Conservation (phyloP, 2,888 invertebrate genomes). For the Therioaphis trifolii region DNA sequence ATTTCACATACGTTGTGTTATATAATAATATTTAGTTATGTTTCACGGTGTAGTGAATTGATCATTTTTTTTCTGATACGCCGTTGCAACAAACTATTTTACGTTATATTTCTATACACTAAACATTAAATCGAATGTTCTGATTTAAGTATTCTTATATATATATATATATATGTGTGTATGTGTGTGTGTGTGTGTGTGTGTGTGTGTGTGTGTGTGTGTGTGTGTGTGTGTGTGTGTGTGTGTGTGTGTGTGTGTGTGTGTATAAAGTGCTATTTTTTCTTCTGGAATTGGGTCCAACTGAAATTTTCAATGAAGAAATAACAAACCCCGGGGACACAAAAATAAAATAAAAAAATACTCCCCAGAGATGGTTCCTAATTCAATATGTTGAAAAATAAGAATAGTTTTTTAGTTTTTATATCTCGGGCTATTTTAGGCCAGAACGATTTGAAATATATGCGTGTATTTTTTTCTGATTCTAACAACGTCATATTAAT, state of each 20-base stretch:
- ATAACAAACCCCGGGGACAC: slow-evolving; percentile 5
- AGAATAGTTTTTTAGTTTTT: slow-evolving; percentile 23
- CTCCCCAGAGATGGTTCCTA: slow-evolving; percentile 6
- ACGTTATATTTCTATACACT: not conserved
- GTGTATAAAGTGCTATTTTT: not conserved
- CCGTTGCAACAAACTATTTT: slow-evolving; percentile 23
- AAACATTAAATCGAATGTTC: slow-evolving; percentile 5
- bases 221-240: not conserved
- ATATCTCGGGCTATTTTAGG: slow-evolving; percentile 9
- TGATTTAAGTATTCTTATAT: slow-evolving; percentile 47
- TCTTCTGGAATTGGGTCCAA: slow-evolving; percentile 31
- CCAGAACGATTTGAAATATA: not conserved
- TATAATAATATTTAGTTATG: too few species aligned
- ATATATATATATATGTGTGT: too few species aligned
- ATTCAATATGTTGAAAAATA: slow-evolving; percentile 4
- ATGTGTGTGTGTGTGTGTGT: not conserved
- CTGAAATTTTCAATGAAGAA: slow-evolving; percentile 11
- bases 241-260: not conserved
- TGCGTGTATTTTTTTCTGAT: not conserved
- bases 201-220: not conserved
- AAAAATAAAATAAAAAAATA: slow-evolving; percentile 26
- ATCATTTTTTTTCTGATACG: too few species aligned
- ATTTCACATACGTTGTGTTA: too few species aligned
- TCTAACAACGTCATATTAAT: not conserved
- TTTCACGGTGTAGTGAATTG: too few species aligned